These are phyloP conservation scores for Platypus cylindrus DNA, from an alignment of 2,888 invertebrate genomes.

Conservation along the genomic window DNA sequence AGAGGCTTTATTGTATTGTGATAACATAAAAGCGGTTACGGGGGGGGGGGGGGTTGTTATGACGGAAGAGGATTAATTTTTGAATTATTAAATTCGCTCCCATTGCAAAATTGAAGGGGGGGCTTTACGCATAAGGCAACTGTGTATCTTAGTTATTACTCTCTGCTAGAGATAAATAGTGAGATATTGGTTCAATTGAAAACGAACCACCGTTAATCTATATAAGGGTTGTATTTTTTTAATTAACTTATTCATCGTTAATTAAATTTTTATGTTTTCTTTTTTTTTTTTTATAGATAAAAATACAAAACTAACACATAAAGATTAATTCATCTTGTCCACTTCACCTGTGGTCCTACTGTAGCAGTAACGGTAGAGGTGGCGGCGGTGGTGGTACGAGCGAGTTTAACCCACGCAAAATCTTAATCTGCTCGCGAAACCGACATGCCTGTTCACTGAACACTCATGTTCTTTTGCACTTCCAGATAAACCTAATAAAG, in stretches of 20 bases:
- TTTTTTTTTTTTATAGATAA: no score
- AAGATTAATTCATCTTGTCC: constrained; percentile 4
- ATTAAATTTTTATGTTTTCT: no score
- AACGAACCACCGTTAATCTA: no score
- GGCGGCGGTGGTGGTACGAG: constrained; percentile 11
- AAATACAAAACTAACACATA: no score
- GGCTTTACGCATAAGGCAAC: no score
- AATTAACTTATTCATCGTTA: no score
- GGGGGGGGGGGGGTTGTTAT: constrained; percentile 30
- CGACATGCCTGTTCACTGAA: constrained; percentile 32
- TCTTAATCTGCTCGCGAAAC: constrained; percentile 25
- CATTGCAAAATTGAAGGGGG: neutral
- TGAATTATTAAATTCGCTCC: constrained; percentile 29
- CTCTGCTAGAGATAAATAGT: no score
- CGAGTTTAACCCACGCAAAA: constrained; percentile 28
- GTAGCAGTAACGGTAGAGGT: no score
- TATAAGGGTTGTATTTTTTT: no score
- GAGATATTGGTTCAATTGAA: no score
- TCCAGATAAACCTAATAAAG: constrained; percentile 30
- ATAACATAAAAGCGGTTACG: constrained; percentile 29
- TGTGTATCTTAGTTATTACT: no score
- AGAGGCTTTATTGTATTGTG: no score
- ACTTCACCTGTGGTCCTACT: constrained; percentile 8
- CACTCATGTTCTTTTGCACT: constrained; percentile 29
- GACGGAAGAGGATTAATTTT: constrained; percentile 30